Percentiles rank a stretch among this genome's conserved stretches.
phyloP scores from a whole-genome alignment of 2,888 invertebrate genomes.

The Drosophila borealis region DNA sequence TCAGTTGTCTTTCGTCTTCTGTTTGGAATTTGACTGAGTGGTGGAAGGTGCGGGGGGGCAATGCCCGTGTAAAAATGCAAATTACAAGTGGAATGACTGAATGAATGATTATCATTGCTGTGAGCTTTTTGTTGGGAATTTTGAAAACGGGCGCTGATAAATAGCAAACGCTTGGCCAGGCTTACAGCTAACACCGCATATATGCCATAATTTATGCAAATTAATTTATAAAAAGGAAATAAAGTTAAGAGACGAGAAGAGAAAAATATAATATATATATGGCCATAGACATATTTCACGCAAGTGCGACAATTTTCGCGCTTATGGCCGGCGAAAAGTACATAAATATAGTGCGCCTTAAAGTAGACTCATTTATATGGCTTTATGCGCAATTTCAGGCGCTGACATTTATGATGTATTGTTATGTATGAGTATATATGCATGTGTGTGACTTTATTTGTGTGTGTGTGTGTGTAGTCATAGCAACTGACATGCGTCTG shows the following conservation, averaged over 20 bases:
- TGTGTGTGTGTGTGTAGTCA: constrained; percentile 35
- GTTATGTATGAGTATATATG: constrained; percentile 48
- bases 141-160: constrained; percentile 60
- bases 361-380: constrained; percentile 81
- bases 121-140: constrained; percentile 47
- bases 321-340: constrained; percentile 61
- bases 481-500: constrained; percentile 63
- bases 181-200: constrained; percentile 54
- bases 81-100: constrained; percentile 64
- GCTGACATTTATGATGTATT: constrained; percentile 82
- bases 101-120: constrained; percentile 57
- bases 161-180: constrained; percentile 68
- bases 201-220: constrained; percentile 79
- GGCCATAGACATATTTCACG: constrained; percentile 69
- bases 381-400: constrained; percentile 77
- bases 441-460: constrained; percentile 4
- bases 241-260: constrained; percentile 22
- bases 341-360: constrained; percentile 74
- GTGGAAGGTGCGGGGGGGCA: constrained; percentile 22
- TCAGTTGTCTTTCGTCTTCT: constrained; percentile 11
- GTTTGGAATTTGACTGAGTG: constrained; percentile 7
- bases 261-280: constrained; percentile 11
- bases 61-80: constrained; percentile 78
- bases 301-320: constrained; percentile 74
- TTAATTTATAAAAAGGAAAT: constrained; percentile 68